A percentile compares a stretch with the other conserved stretches of the same genome.
These are phyloP conservation scores for Uropetala carovei DNA, from an alignment of 2,888 invertebrate genomes.

Conservation along the genomic window DNA sequence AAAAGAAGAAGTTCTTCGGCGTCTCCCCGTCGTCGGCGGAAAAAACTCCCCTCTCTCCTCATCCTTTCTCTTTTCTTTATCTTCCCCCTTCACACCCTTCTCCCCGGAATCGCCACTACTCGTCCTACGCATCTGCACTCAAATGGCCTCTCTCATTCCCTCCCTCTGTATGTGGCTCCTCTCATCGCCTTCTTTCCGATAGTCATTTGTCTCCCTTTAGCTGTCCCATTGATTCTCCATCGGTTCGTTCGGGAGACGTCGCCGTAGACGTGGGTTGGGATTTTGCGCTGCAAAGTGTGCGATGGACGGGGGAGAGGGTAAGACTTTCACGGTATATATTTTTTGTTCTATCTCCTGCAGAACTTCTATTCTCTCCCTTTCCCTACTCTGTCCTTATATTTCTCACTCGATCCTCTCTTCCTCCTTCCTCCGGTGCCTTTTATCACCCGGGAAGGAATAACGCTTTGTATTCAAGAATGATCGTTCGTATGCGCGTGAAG, in stretches of 20 bases:
- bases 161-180: constrained; percentile 26
- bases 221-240: constrained; percentile 52
- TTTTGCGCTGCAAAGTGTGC: not conserved
- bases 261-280: constrained; percentile 12
- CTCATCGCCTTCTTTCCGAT: constrained; percentile 58
- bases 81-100: not conserved
- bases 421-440: not conserved
- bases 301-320: not conserved
- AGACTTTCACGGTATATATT: not conserved
- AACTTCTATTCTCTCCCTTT: not conserved
- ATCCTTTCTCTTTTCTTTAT: not conserved
- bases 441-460: not conserved
- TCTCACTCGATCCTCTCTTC: not conserved
- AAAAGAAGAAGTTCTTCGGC: not conserved
- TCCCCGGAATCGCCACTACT: not conserved
- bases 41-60: not conserved
- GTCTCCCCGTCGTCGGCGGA: not conserved
- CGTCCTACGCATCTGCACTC: not conserved
- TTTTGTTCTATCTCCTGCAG: not conserved
- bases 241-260: constrained; percentile 39
- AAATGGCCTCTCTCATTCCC: not conserved
- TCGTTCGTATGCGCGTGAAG: too few species aligned
- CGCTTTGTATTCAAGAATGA: not conserved
- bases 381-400: not conserved
- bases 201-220: constrained; percentile 57